Evolutionary conservation across 2,113 vertebrate genomes (phyloP).

Genomic region (Chlamydotis undulata): DNA sequence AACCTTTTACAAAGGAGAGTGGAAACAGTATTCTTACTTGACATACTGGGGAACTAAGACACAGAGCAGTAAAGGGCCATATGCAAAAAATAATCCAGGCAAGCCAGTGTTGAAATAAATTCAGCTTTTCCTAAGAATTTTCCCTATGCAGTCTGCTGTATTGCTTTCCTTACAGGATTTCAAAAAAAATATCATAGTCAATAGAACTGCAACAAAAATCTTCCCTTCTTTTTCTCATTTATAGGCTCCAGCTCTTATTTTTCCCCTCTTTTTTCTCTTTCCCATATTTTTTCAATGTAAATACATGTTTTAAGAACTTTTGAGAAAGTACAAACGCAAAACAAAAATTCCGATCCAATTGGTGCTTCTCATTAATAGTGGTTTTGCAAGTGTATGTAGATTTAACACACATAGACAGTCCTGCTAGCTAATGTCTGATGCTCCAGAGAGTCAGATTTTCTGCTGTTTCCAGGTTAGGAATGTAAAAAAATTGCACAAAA

Average conservation of each 20-base stretch:
- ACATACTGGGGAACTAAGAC: background rate
- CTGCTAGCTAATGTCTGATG: background rate
- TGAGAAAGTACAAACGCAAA: background rate
- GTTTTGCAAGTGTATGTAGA: background rate
- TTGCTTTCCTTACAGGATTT: background rate
- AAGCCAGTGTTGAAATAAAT: background rate
- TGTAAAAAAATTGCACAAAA: slow-evolving; percentile 29
- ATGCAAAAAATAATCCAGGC: background rate
- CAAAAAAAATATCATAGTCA: background rate
- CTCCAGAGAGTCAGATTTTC: slow-evolving; percentile 18
- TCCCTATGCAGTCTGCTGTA: background rate
- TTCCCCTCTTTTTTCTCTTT: rapidly evolving
- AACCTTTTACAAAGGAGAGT: background rate
- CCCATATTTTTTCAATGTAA: background rate
- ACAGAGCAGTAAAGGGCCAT: background rate
- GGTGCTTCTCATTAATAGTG: background rate
- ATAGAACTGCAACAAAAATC: background rate
- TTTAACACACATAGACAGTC: background rate
- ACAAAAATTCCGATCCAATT: background rate
- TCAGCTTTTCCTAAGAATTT: background rate
- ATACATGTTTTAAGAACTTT: background rate
- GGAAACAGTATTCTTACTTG: background rate
- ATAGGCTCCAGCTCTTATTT: rapidly evolving
- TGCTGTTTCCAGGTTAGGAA: background rate
- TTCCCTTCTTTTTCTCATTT: background rate